These are phyloP conservation scores for Temnothorax curvispinosus DNA, from an alignment of 1,140 invertebrate genomes.

Conservation along the genomic window DNA sequence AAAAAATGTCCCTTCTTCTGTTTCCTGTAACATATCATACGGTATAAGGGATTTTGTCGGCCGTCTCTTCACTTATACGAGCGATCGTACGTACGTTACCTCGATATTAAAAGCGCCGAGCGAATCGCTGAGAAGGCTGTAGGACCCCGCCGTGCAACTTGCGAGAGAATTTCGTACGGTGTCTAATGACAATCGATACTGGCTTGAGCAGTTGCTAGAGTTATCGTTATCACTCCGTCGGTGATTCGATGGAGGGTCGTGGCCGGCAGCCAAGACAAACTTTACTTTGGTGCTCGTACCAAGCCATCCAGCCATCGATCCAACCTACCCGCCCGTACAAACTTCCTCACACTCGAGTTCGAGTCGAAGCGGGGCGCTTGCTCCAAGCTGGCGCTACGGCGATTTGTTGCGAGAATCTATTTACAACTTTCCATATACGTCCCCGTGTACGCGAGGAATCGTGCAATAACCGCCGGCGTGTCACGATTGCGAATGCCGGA, in stretches of 20 bases:
- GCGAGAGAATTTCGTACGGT: constrained; percentile 64
- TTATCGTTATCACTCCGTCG: constrained; percentile 73
- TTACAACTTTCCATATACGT: constrained; percentile 63
- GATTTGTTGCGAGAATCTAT: constrained; percentile 62
- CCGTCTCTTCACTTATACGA: constrained; percentile 2
- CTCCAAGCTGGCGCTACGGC: constrained; percentile 58
- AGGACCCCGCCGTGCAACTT: constrained; percentile 37
- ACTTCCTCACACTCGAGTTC: constrained; percentile 66
- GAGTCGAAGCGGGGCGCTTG: constrained; percentile 45
- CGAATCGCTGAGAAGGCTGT: constrained; percentile 11
- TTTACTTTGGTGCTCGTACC: constrained; percentile 69
- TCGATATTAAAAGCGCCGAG: constrained; percentile 14
- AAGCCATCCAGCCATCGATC: constrained; percentile 65
- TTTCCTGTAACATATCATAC: constrained; percentile 74
- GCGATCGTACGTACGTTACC: constrained; percentile 19
- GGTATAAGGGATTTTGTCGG: constrained; percentile 61
- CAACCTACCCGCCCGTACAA: constrained; percentile 64
- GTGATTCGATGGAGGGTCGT: constrained; percentile 67
- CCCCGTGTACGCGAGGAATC: constrained; percentile 34
- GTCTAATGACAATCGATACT: constrained; percentile 76
- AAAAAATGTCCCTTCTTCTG: constrained; percentile 48
- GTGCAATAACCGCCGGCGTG: constrained; percentile 39
- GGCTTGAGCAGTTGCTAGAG: constrained; percentile 65
- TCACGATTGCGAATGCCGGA: constrained; percentile 51
- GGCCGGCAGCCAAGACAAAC: constrained; percentile 70